Conservation (phyloP, 2,797 vertebrate species). For the Eremophila alpestris region DNA sequence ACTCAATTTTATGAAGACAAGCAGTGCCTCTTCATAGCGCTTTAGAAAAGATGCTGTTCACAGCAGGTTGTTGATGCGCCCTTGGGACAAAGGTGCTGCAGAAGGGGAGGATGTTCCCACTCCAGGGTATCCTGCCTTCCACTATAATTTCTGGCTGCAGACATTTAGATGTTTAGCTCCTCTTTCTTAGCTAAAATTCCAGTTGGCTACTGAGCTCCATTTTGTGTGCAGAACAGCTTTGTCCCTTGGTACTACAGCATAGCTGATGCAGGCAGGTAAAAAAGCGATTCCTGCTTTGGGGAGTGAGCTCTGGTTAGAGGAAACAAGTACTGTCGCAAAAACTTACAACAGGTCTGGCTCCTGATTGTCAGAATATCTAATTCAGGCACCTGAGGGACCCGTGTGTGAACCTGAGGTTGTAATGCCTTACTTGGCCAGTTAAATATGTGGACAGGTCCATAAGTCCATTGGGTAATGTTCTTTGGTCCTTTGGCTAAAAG, state of each 20-base stretch:
- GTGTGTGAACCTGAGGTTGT: not conserved
- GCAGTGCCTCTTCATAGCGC: not conserved
- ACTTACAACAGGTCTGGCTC: not conserved
- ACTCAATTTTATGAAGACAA: not conserved
- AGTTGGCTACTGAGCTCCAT: not conserved
- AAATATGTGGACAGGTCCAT: fast-evolving
- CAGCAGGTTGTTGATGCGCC: not conserved
- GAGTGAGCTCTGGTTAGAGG: not conserved
- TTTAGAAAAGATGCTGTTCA: not conserved
- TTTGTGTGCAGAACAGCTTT: not conserved
- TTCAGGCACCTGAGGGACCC: not conserved
- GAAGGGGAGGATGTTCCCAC: not conserved
- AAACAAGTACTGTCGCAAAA: not conserved
- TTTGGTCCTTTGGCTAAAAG: not conserved
- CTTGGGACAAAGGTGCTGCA: not conserved
- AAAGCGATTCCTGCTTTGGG: not conserved
- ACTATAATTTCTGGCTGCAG: fast-evolving
- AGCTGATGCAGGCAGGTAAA: not conserved
- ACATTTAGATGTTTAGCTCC: not conserved
- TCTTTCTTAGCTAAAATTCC: not conserved
- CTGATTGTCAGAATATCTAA: not conserved
- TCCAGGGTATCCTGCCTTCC: not conserved
- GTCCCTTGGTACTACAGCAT: not conserved
- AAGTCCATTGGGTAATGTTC: not conserved
- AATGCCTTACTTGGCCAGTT: not conserved